Base-by-base conservation (phyloP, 2,113 vertebrate species). In the Nycticorax nycticorax region DNA sequence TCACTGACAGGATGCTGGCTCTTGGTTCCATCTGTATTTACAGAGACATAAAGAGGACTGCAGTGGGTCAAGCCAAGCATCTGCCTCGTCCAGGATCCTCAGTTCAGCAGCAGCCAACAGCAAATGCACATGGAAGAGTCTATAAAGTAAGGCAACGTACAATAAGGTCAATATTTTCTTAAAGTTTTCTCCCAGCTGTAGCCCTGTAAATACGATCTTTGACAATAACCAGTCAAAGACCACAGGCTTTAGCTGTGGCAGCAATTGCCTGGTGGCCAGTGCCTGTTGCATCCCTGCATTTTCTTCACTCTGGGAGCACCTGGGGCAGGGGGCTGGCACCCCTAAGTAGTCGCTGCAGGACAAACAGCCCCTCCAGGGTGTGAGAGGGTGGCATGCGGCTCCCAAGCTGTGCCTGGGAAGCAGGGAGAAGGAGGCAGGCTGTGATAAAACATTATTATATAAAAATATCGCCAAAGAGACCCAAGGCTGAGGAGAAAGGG, bases 261-360 rank as follows among this genome's bases (percentile, higher is more conserved):
- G 73, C 43, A 60, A 14, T 10, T 80, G 67, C 10, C 26, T n/a
- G 22, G 5, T 69, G 59, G 21, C 55, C 37, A 55, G 0, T 55
- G 43, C 16, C 57, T 41, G 24, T 28, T 26, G 16, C 16, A 16
- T 12, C 11, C 18, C 15, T 59, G 32, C 6, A 10, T 57, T 63
- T 26, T 16, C 47, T 80, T 62, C 0, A 0, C 24, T 41, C 22
- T 48, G 20, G 11, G 5, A 73, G 12, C 2, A 1, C 27, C 13
- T 2, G 5, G 26, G 37, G 10, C 9, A 77, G 68, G 21, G 17
- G 17, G 1, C 9, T 71, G 35, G 8, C 47, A 67, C 6, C 9
- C 19, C 20, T n/a, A 2, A 3, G 0, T 32, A 71, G 57, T 26
- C 57, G 48, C 23, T 79, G 28, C 13, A 2, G 32, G 14, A 72